Evolutionary conservation across 2,797 vertebrate species (phyloP).

Genomic region (Crenichthys baileyi): DNA sequence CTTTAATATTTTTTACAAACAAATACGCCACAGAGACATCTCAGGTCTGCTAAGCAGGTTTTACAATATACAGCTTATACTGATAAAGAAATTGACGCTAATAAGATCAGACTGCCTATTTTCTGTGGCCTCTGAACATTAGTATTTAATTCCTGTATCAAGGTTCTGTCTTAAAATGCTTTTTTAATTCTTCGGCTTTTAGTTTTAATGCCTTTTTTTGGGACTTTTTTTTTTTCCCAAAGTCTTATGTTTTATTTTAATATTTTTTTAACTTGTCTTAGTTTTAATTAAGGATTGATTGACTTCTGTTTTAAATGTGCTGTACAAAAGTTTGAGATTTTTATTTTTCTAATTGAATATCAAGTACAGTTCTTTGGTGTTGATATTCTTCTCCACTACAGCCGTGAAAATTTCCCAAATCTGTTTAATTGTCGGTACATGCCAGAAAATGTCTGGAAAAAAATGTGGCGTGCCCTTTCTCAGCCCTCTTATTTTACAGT

Average conservation of each 20-base stretch:
- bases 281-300: neutral
- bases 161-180: neutral
- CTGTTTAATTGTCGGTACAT: too few relatives aligned
- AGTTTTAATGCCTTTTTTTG: neutral
- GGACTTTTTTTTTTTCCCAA: neutral
- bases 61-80: neutral
- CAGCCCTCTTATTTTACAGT: neutral
- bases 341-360: too few relatives aligned
- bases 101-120: neutral
- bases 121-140: neutral
- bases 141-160: neutral
- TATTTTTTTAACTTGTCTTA: too few relatives aligned
- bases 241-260: neutral
- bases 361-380: neutral
- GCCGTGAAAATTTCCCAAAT: neutral
- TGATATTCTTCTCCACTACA: neutral
- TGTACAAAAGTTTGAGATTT: neutral
- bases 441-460: neutral
- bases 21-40: neutral
- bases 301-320: neutral
- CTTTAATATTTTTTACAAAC: neutral
- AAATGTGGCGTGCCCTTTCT: neutral
- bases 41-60: neutral
- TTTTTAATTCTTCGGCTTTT: neutral
- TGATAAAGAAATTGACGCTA: neutral